Evolutionary conservation across 2,888 invertebrate species (phyloP).

Genomic region (Chouioia cunea): DNA sequence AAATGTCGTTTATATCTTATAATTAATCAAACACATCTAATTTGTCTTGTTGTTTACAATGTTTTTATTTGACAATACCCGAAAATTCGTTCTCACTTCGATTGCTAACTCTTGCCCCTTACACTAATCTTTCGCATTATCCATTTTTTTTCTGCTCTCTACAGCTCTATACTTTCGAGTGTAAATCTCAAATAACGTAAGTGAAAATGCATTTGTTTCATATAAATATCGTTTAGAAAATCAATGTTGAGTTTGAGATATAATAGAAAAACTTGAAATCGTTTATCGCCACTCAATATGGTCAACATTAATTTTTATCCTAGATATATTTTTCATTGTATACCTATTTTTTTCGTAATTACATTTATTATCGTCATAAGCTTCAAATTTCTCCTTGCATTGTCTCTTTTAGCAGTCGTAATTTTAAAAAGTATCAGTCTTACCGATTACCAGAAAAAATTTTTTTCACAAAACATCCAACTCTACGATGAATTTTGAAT

Average conservation of each 20-base stretch:
- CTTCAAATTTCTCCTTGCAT: conserved; percentile 19
- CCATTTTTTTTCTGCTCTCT: conserved; percentile 22
- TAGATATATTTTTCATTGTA: conserved; percentile 24
- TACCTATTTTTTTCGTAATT: conserved; percentile 27
- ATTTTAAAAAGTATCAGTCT: conserved; percentile 45
- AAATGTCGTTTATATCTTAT: background rate
- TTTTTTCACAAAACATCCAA: conserved; percentile 2
- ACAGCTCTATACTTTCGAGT: background rate
- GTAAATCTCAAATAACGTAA: conserved; percentile 21
- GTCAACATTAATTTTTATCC: conserved; percentile 11
- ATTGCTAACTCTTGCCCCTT: conserved; percentile 32
- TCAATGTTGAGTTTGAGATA: conserved; percentile 16
- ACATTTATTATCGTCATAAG: conserved; percentile 29
- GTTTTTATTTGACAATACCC: conserved; percentile 7
- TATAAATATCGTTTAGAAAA: conserved; percentile 27
- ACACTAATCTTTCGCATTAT: conserved; percentile 15
- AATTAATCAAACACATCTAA: conserved; percentile 3
- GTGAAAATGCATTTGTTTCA: conserved; percentile 4
- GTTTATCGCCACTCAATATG: conserved; percentile 32
- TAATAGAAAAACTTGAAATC: conserved; percentile 4
- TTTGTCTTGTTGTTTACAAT: conserved; percentile 23
- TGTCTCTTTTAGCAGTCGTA: conserved; percentile 7
- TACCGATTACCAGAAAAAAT: conserved; percentile 34
- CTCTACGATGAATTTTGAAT: background rate
- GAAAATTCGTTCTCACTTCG: conserved; percentile 12